Percentiles rank a stretch among this genome's conserved stretches.
Evolutionary conservation across 2,888 invertebrate species (phyloP).

Genomic region (Empis livida): DNA sequence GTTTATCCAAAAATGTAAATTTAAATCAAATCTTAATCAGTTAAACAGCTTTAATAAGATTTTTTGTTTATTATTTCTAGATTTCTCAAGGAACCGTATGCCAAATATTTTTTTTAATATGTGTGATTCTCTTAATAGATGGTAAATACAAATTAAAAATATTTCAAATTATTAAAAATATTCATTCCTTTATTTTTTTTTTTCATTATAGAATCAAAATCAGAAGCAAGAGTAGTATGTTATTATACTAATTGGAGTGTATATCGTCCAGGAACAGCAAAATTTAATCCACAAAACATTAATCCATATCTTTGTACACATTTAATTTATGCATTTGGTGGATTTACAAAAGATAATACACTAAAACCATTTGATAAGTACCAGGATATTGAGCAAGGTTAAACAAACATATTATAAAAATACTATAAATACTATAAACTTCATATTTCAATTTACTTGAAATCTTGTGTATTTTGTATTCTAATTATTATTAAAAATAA

Average conservation of each 20-base stretch:
- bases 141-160: constrained; percentile 17
- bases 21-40: not conserved
- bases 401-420: constrained; percentile 13
- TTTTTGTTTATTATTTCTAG: constrained; percentile 20
- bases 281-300: constrained; percentile 86
- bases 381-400: constrained; percentile 91
- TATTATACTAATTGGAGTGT: constrained; percentile 93
- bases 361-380: constrained; percentile 89
- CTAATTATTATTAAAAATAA: no score
- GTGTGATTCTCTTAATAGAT: constrained; percentile 24
- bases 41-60: constrained; percentile 2
- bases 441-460: no score
- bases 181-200: no score
- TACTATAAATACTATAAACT: not conserved
- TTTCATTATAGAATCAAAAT: constrained; percentile 23
- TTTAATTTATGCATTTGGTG: constrained; percentile 85
- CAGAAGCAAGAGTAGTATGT: constrained; percentile 69
- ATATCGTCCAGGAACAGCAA: constrained; percentile 78
- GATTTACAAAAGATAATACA: constrained; percentile 81
- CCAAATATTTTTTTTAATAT: constrained; percentile 29
- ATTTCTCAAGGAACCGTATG: constrained; percentile 32
- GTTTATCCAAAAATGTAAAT: no score
- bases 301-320: constrained; percentile 91
- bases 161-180: not conserved
- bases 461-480: no score